A percentile compares a stretch with the other conserved stretches of the same genome.
Conservation (phyloP, 2,113 vertebrate species). For the rabbit (Oryctolagus cuniculus) region mOryCun1.1 NC_091437.1:24929501-24930000, state of each 20-base stretch:
- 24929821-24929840: no score
- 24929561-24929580: conserved; percentile 74
- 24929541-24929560: conserved; percentile 73
- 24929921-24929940: not conserved
- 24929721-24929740: conserved; percentile 61
- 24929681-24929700: conserved; percentile 51
- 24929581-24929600: conserved; percentile 55
- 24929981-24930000: not conserved
- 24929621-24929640: conserved; percentile 66
- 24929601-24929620: conserved; percentile 43
- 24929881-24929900: not conserved
- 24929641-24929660: conserved; percentile 75
- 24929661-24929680: conserved; percentile 20
- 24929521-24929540: conserved; percentile 44
- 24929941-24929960: not conserved
- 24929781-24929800: conserved; percentile 14
- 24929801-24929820: not conserved
- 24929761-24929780: not conserved
- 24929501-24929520: conserved; percentile 51
- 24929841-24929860: not conserved
- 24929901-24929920: not conserved
- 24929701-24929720: not conserved
- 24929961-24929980: not conserved
- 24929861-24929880: not conserved
- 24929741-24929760: not conserved